Evolutionary conservation across 2,113 vertebrate genomes (phyloP), one percentile per base, ranked within the genome.

Genomic region (Actenoides lindsayi): DNA sequence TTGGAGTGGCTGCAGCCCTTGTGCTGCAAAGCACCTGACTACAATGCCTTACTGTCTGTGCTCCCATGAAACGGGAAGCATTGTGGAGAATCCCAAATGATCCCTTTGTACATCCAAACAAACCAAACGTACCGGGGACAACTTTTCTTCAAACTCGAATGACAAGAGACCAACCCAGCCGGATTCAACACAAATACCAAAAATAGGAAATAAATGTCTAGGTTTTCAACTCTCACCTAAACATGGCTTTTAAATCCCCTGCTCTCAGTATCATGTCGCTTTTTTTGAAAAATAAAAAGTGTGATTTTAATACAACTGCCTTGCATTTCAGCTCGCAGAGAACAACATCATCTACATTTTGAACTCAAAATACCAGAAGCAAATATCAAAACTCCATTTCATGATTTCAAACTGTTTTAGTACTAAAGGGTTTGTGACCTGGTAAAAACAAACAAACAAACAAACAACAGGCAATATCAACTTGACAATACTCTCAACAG

Each of bases 21-120:
- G 92, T 93, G 91, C 89, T 89, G 89, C 91, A 76, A 84, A 91
- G 90, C 96, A 59, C 35, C 89, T 92, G 94, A 95, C 86, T 90
- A 96, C 95, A 97, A 95, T 84, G 95, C 86, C 86, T 63, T 20
- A 86, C 74, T 96, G 96, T 97, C 53, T 78, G 69, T 0, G 6
- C 84, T 87, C 62, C 83, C 92, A 84, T 83, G 64, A 86, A 93
- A 90, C 3, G 2, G 89, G 89, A 91, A 90, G 94, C 91, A 75
- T 94, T 95, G 94, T 89, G 33, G 81, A 84, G 83, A 89, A 95
- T 82, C 69, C 89, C 95, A 87, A 95, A 94, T 0, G 1, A 82
- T 35, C 50, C 53, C 91, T 96, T 91, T 94, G 92, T 95, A 41
- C 28, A 39, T 16, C 17, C 44, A 89, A 83, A 93, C 92, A 91